Evolutionary conservation across 2,888 invertebrate genomes (phyloP).

Genomic region (Diaphora mendica): DNA sequence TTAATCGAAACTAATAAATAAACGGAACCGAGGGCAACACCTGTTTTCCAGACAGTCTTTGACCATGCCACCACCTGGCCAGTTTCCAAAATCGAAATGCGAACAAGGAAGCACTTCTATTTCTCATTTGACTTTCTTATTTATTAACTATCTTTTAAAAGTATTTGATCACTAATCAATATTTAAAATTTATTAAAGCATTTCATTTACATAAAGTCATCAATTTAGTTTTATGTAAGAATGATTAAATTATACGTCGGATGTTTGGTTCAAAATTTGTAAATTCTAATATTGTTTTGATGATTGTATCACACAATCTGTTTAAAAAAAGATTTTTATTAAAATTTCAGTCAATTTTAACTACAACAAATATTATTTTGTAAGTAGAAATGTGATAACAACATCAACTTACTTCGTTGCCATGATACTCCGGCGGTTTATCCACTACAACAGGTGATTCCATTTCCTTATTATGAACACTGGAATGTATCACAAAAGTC

Average conservation of each 20-base stretch:
- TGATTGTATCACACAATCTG: background rate
- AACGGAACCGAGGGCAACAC: conserved; percentile 31
- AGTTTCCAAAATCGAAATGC: conserved; percentile 52
- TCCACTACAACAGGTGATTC: conserved; percentile 88
- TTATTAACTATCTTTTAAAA: conserved; percentile 10
- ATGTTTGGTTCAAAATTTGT: background rate
- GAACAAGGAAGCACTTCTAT: conserved; percentile 50
- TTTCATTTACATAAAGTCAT: background rate
- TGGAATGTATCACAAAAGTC: conserved; percentile 75
- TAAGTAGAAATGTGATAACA: background rate
- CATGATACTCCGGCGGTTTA: conserved; percentile 87
- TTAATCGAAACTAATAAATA: background rate
- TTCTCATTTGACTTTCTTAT: conserved; percentile 45
- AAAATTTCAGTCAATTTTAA: background rate
- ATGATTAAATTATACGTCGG: background rate
- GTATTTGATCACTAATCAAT: conserved; percentile 27
- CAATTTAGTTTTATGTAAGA: background rate
- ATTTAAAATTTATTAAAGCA: background rate
- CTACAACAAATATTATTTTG: background rate
- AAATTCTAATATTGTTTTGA: background rate
- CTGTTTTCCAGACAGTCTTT: conserved; percentile 39
- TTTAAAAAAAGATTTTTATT: background rate
- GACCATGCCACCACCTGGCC: conserved; percentile 63
- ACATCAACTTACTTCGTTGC: conserved; percentile 82
- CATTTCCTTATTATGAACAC: conserved; percentile 76